Conservation (phyloP, 2,113 vertebrate genomes). For the Naja naja region DNA sequence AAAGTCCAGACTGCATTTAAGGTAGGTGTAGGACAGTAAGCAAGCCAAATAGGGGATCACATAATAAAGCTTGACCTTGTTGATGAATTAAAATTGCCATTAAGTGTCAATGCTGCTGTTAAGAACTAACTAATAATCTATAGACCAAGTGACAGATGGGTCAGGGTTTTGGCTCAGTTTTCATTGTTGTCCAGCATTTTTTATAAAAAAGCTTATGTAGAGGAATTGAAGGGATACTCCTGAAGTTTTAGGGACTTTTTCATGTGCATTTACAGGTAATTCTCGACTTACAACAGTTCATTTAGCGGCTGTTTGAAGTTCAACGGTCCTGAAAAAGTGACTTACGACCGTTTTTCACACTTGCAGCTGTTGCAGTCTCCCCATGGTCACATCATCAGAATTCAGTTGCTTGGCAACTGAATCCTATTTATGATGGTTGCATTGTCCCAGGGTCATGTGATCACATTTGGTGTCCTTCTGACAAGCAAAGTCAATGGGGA, state of each 20-base stretch:
- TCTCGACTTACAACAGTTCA: not conserved
- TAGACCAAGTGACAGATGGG: not conserved
- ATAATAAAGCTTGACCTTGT: not conserved
- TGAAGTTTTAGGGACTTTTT: not conserved
- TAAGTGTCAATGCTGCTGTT: not conserved
- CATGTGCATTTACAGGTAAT: not conserved
- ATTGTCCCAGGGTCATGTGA: not conserved
- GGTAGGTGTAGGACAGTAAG: not conserved
- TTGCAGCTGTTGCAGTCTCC: not conserved
- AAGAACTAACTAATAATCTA: not conserved
- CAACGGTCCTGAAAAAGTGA: not conserved
- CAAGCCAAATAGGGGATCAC: not conserved
- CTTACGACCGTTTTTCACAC: not conserved
- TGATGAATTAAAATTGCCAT: not conserved
- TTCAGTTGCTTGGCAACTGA: too few species aligned
- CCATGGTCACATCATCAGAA: not conserved
- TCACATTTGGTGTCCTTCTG: not conserved
- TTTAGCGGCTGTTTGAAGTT: not conserved
- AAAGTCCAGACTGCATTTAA: not conserved
- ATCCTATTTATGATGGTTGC: not conserved
- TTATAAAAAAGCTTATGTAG: not conserved
- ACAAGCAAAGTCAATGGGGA: not conserved
- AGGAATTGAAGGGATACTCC: not conserved
- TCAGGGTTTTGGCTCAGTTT: not conserved
- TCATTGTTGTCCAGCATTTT: not conserved